phyloP scores from a whole-genome alignment of 2,113 vertebrate genomes.

The Tricholaema leucomelas region DNA sequence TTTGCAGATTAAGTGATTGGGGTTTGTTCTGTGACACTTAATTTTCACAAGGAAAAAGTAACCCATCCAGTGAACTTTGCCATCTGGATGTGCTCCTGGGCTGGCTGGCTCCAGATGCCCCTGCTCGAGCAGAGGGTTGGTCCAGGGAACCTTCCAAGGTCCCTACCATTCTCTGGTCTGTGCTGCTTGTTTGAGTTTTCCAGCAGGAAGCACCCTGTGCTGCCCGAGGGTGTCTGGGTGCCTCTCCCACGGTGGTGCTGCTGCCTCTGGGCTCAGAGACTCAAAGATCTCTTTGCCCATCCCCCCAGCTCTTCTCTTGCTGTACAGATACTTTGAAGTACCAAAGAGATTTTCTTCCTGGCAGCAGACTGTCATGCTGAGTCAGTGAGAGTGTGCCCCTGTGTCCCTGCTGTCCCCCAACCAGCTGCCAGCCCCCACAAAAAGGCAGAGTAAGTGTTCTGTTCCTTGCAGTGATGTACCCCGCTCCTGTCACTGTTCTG shows the following conservation, averaged over 20 bases:
- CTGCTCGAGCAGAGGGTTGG: not conserved
- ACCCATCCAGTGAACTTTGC: not conserved
- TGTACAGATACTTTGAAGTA: not conserved
- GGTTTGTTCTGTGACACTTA: not conserved
- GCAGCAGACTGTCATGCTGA: too few species aligned
- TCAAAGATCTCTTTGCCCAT: not conserved
- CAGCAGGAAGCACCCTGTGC: not conserved
- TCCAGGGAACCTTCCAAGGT: not conserved
- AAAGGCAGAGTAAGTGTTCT: not conserved
- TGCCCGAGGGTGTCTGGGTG: fast-evolving
- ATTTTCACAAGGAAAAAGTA: not conserved
- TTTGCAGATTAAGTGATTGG: not conserved
- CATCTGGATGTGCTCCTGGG: not conserved
- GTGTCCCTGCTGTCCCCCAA: fast-evolving
- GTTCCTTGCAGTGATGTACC: not conserved
- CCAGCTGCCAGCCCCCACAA: not conserved
- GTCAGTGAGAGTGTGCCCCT: not conserved
- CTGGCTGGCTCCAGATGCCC: not conserved
- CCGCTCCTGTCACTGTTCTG: not conserved
- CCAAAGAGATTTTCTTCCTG: not conserved
- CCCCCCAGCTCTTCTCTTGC: too few species aligned
- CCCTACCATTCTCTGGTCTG: not conserved
- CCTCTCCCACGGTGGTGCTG: fast-evolving
- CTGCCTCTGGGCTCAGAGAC: not conserved
- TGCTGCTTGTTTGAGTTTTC: not conserved